Conservation (phyloP, 2,888 invertebrate genomes). For the Epiblema foenella region DNA sequence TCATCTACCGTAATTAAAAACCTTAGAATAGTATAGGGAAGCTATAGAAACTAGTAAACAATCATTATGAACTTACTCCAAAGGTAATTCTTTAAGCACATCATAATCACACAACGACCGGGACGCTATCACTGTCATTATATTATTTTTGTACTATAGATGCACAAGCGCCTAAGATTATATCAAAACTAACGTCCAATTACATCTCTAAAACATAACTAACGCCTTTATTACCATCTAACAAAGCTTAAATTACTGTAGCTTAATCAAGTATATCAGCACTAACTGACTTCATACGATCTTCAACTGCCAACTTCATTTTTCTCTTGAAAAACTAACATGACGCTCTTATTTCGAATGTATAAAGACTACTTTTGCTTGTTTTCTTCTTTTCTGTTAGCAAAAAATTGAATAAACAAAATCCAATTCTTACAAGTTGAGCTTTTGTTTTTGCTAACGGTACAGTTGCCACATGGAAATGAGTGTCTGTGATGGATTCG, state of each 20-base stretch:
- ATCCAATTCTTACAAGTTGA: conserved; percentile 40
- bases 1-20: neutral
- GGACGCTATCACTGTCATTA: conserved; percentile 62
- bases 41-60: conserved; percentile 49
- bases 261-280: conserved; percentile 8
- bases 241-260: conserved; percentile 25
- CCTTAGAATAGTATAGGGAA: neutral
- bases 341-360: neutral
- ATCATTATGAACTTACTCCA: conserved; percentile 54
- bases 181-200: conserved; percentile 27
- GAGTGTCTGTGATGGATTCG: conserved; percentile 51
- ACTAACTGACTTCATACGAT: conserved; percentile 14
- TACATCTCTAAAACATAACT: neutral
- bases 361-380: conserved; percentile 10
- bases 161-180: conserved; percentile 51
- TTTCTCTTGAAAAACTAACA: neutral
- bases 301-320: conserved; percentile 13
- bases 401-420: conserved; percentile 34
- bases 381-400: neutral
- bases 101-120: conserved; percentile 56
- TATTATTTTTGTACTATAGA: conserved; percentile 60
- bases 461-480: conserved; percentile 52
- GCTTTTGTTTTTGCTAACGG: conserved; percentile 62
- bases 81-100: conserved; percentile 49
- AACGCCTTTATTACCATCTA: neutral